These are phyloP conservation scores for Capromys pilorides DNA, from an alignment of 2,797 vertebrate genomes.

Conservation along the genomic window DNA sequence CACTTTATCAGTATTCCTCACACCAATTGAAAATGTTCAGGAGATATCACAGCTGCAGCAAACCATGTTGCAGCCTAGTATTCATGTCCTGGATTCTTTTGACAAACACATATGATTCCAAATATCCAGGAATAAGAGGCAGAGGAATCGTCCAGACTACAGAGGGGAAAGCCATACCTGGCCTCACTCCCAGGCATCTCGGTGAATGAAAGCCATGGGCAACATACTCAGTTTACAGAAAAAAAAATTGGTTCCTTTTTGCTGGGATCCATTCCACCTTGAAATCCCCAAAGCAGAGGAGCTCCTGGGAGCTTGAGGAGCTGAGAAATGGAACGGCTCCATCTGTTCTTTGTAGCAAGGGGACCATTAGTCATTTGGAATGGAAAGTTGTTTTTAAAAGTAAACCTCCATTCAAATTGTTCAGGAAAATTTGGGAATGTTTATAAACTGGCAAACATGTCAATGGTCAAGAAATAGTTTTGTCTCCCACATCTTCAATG, in stretches of 20 bases:
- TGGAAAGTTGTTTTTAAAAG: slow-evolving; percentile 38
- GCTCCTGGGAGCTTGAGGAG: not conserved
- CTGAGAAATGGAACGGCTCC: not conserved
- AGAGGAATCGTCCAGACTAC: not conserved
- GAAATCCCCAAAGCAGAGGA: not conserved
- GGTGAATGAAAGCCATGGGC: not conserved
- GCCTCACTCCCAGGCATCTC: not conserved
- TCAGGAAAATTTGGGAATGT: slow-evolving; percentile 22
- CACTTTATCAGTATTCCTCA: not conserved
- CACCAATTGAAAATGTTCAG: not conserved
- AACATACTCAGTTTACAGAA: not conserved
- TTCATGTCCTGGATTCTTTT: not conserved
- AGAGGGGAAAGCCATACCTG: not conserved
- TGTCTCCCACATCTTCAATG: not conserved
- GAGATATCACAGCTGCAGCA: not conserved
- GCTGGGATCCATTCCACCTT: not conserved
- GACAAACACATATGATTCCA: not conserved
- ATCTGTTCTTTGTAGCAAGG: not conserved
- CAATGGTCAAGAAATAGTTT: not conserved
- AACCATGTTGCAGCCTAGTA: not conserved
- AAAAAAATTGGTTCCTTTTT: not conserved
- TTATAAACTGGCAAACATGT: not conserved
- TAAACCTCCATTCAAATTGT: not conserved
- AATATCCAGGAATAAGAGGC: not conserved
- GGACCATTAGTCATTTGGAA: not conserved